phyloP scores from a whole-genome alignment of 2,797 vertebrate species.

The Sebastes umbrosus region DNA sequence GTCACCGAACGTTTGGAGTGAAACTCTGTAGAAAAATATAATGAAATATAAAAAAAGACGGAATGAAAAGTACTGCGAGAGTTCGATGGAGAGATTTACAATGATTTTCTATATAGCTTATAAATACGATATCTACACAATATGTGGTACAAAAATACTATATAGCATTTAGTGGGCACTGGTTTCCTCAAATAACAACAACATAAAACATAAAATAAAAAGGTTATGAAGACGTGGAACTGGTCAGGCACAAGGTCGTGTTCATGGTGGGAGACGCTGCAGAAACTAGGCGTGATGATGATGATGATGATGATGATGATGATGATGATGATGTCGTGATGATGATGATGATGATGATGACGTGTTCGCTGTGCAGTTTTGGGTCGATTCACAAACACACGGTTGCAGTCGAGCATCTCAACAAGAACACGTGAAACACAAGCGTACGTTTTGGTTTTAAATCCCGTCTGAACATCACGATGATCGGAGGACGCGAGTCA shows the following conservation, averaged over 20 bases:
- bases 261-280: slow-evolving; percentile 55
- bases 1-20: slow-evolving; percentile 76
- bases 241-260: slow-evolving; percentile 84
- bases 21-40: slow-evolving; percentile 84
- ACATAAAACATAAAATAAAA: slow-evolving; percentile 29
- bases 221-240: slow-evolving; percentile 68
- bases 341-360: no score
- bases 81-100: slow-evolving; percentile 89
- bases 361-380: background rate
- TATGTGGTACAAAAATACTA: slow-evolving; percentile 91
- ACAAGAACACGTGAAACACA: background rate
- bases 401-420: slow-evolving; percentile 29
- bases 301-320: no score
- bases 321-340: no score
- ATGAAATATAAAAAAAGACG: slow-evolving; percentile 85
- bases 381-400: background rate
- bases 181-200: slow-evolving; percentile 58
- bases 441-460: slow-evolving; percentile 63
- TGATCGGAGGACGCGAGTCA: slow-evolving; percentile 31
- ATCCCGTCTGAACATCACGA: background rate
- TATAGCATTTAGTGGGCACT: slow-evolving; percentile 83
- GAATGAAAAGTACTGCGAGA: slow-evolving; percentile 91
- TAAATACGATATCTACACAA: slow-evolving; percentile 93
- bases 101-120: slow-evolving; percentile 88
- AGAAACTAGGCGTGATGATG: no score